phyloP scores from a whole-genome alignment of 1,140 invertebrate species.

The Drosophila santomea region DNA sequence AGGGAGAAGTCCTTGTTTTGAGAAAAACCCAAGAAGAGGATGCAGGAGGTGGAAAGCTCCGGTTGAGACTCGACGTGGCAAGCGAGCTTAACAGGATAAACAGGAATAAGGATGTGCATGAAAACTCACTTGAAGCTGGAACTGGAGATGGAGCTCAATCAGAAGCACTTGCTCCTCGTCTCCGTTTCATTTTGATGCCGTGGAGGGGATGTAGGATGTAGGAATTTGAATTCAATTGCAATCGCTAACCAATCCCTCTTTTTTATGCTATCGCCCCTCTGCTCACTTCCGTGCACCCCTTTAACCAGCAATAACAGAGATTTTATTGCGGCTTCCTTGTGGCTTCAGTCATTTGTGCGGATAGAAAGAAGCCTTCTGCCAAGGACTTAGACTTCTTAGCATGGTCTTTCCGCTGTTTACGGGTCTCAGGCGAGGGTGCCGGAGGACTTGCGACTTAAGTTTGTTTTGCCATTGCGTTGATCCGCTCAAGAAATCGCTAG shows the following conservation, averaged over 20 bases:
- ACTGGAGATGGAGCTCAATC: conserved; percentile 11
- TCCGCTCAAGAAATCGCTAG: conserved; percentile 51
- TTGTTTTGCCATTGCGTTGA: conserved; percentile 50
- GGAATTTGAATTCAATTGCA: conserved; percentile 78
- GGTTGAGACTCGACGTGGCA: conserved; percentile 36
- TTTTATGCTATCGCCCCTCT: conserved; percentile 30
- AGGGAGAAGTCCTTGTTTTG: conserved; percentile 10
- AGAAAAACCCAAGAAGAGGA: conserved; percentile 7
- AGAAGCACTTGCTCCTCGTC: conserved; percentile 26
- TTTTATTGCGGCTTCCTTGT: conserved; percentile 62
- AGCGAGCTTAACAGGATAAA: conserved; percentile 54
- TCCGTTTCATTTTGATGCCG: conserved; percentile 64
- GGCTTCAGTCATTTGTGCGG: conserved; percentile 34
- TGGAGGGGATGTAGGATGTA: conserved; percentile 48
- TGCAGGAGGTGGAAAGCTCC: neutral
- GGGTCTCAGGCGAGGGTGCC: conserved; percentile 15
- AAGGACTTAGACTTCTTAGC: conserved; percentile 70
- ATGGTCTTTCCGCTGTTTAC: conserved; percentile 53
- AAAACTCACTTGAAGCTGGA: conserved; percentile 37
- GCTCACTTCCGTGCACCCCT: conserved; percentile 9
- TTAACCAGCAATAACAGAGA: conserved; percentile 58
- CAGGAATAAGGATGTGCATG: conserved; percentile 49
- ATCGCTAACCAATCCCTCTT: conserved; percentile 48
- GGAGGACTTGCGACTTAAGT: conserved; percentile 13
- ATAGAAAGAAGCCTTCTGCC: conserved; percentile 15